These are phyloP conservation scores for Rhizomys pruinosus DNA, from an alignment of 2,113 vertebrate genomes.

Conservation along the genomic window DNA sequence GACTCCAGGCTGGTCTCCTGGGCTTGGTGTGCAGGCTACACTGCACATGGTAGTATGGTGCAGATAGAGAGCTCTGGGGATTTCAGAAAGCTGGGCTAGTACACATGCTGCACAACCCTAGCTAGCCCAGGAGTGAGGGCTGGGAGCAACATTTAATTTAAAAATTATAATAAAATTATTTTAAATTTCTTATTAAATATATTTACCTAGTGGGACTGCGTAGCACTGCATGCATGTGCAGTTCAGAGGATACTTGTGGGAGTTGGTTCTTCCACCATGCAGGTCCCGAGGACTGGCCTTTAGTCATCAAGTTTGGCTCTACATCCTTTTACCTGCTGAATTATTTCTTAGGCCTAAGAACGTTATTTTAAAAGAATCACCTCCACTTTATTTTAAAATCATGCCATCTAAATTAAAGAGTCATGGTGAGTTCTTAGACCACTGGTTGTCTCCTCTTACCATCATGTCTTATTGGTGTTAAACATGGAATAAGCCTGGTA, in stretches of 20 bases:
- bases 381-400: conserved; percentile 9
- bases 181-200: background rate
- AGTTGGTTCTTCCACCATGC: background rate
- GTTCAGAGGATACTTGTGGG: background rate
- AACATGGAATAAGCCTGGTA: background rate
- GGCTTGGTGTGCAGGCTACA: too few relatives aligned
- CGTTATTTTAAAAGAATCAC: background rate
- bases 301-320: background rate
- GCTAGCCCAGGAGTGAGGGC: too few relatives aligned
- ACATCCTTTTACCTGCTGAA: background rate
- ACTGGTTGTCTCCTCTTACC: background rate
- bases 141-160: background rate
- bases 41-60: too few relatives aligned
- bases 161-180: background rate
- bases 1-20: too few relatives aligned
- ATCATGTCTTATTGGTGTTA: background rate
- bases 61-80: too few relatives aligned
- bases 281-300: too few relatives aligned
- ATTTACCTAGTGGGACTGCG: background rate
- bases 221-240: too few relatives aligned
- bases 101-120: too few relatives aligned
- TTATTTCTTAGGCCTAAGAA: background rate
- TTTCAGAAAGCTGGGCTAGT: too few relatives aligned
- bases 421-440: background rate
- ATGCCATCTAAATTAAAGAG: background rate